Conservation (phyloP, 2,888 invertebrate genomes). For the Hemistola chrysoprasaria region DNA sequence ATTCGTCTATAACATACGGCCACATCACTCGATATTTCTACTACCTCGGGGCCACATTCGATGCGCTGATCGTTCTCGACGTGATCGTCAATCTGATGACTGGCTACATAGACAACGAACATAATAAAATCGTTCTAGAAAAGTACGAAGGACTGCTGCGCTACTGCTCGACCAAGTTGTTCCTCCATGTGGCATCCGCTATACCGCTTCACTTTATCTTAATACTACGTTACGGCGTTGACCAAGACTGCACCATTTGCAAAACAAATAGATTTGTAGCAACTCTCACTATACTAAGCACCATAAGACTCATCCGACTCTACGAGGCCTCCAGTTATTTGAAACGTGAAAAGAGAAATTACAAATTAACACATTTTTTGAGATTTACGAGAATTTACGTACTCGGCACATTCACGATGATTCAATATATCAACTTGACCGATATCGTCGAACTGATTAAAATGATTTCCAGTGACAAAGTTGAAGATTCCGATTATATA, state of each 20-base stretch:
- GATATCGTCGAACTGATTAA: slow-evolving; percentile 27
- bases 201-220: slow-evolving; percentile 38
- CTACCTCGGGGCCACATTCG: slow-evolving; percentile 28
- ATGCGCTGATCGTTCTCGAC: slow-evolving; percentile 33
- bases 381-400: slow-evolving; percentile 35
- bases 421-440: slow-evolving; percentile 30
- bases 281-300: slow-evolving; percentile 27
- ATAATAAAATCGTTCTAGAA: slow-evolving; percentile 32
- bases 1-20: slow-evolving; percentile 28
- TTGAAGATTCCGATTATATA: slow-evolving; percentile 14
- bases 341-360: slow-evolving; percentile 22
- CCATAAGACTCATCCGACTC: slow-evolving; percentile 30
- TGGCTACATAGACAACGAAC: slow-evolving; percentile 32
- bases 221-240: slow-evolving; percentile 34
- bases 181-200: slow-evolving; percentile 35
- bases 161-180: slow-evolving; percentile 38
- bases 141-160: slow-evolving; percentile 22
- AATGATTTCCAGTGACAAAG: slow-evolving; percentile 14
- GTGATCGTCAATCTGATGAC: slow-evolving; percentile 33
- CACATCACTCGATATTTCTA: slow-evolving; percentile 12
- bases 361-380: slow-evolving; percentile 19
- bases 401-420: slow-evolving; percentile 32
- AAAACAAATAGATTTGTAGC: slow-evolving; percentile 33
- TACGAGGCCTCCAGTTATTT: slow-evolving; percentile 33
- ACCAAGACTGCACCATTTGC: slow-evolving; percentile 30